A percentile compares a stretch with the other conserved stretches of the same genome.
Evolutionary conservation across 2,113 vertebrate genomes (phyloP).

Genomic region (Mastomys natalensis): DNA sequence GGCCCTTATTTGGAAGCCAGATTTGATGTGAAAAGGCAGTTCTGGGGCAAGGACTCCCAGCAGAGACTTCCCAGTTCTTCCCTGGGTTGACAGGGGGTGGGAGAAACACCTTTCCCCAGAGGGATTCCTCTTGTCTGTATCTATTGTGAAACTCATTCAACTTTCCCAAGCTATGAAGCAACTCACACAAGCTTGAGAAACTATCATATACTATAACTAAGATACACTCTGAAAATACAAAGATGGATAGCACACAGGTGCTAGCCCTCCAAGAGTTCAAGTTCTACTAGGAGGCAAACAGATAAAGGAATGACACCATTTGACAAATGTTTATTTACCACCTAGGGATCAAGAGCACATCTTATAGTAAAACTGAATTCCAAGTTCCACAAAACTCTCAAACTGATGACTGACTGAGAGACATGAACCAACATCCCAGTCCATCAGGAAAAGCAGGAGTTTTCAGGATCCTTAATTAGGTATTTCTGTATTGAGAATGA

Average conservation of each 20-base stretch:
- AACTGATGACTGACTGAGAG: neutral
- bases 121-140: neutral
- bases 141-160: neutral
- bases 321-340: neutral
- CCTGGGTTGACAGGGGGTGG: neutral
- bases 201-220: neutral
- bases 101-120: neutral
- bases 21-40: neutral
- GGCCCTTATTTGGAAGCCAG: neutral
- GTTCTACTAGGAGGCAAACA: neutral
- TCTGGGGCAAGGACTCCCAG: neutral
- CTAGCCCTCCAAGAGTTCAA: neutral
- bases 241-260: neutral
- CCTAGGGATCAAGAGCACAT: neutral
- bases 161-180: constrained; percentile 19
- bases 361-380: neutral
- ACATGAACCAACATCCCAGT: neutral
- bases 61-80: neutral
- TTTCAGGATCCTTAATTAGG: neutral
- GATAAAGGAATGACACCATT: neutral
- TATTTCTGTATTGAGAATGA: neutral
- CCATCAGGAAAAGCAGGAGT: neutral
- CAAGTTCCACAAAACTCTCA: neutral
- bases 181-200: neutral
- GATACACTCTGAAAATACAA: neutral